Evolutionary conservation across 2,797 vertebrate species (phyloP).

Genomic region (Morus bassanus): DNA sequence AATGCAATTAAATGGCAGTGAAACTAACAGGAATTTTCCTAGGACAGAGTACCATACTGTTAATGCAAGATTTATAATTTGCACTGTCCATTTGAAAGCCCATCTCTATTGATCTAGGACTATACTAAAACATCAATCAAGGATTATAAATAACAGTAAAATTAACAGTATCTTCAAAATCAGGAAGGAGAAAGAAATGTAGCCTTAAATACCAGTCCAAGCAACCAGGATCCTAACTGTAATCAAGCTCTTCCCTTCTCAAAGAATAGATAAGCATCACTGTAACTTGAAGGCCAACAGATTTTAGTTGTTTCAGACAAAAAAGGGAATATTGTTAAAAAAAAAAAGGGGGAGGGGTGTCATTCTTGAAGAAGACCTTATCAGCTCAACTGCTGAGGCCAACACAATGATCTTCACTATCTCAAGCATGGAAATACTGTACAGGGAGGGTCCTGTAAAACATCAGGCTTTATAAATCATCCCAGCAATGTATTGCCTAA

Average conservation of each 20-base stretch:
- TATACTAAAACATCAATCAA: background rate
- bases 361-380: background rate
- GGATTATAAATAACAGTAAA: background rate
- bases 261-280: background rate
- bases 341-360: rapidly evolving
- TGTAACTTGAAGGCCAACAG: background rate
- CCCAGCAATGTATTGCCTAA: background rate
- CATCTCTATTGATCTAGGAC: background rate
- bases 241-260: background rate
- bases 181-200: background rate
- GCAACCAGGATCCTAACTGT: background rate
- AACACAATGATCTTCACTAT: background rate
- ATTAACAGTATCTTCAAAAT: background rate
- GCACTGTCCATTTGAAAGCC: background rate
- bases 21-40: background rate
- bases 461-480: background rate
- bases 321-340: background rate
- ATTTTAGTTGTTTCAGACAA: background rate
- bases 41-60: background rate
- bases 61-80: background rate
- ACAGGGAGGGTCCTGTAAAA: background rate
- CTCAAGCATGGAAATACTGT: background rate
- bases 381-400: background rate
- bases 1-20: background rate
- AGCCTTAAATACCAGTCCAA: background rate